Evolutionary conservation across 1,140 invertebrate genomes (phyloP), one percentile per base, ranked within the genome.

Genomic region (Zaprionus tsacasi): DNA sequence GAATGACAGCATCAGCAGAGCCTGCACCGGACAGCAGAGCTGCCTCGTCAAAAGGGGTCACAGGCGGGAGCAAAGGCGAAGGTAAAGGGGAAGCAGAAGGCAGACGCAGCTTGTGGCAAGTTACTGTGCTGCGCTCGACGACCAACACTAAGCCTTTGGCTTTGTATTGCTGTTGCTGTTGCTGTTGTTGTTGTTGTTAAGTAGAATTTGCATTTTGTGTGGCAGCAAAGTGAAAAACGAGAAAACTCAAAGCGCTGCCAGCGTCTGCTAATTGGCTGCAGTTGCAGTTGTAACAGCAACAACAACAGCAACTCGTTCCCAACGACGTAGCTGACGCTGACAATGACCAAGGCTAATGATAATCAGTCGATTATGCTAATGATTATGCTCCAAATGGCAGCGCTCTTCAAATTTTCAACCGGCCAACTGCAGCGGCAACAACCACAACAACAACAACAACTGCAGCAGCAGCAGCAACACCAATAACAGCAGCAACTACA

Each of bases 261-360:
- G 72, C 67, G 45, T 57, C 43, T 70, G 71, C 71, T 74, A 74
- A 74, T 75, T 75, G 67, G 54, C 48, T 63, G 67, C 67, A 75
- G 66, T 70, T 60, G 57, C 52, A 17, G 50, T 40, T 70, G 38
- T 12, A 35, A 2, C 33, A 59, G 21, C 43, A 30, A n/a, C 36
- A 38, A 10, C n/a, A 33, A 43, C 58, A 21, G n/a, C 58, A 43
- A 13, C 27, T 12, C n/a, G 36, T 50, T 61, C 17, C 17, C 54
- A 58, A 59, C 11, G 27, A 15, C n/a, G n/a, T 15, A 45, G n/a
- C 40, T 45, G 25, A 6, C 50, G 58, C 58, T 64, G 68, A 70
- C 68, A 65, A 64, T 65, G 73, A 57, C 69, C 68, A 76, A 64
- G 66, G 68, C 67, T 76, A 66, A 76, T 76, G 60, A 56, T 76